These are phyloP conservation scores for Nephrotoma appendiculata DNA, from an alignment of 2,888 invertebrate species.

Conservation along the genomic window DNA sequence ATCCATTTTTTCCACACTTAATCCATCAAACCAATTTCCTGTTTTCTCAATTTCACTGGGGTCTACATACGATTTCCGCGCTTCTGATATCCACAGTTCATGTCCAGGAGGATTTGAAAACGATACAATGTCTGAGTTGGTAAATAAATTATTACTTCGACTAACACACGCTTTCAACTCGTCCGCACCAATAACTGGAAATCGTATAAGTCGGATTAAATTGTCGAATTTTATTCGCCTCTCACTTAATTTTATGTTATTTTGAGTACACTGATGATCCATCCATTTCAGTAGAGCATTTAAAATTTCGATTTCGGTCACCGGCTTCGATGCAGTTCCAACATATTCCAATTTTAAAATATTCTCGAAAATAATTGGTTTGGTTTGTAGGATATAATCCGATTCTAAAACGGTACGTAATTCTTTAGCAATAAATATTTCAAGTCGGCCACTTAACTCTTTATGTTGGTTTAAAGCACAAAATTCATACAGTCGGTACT, in stretches of 20 bases:
- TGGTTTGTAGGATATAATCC: background rate
- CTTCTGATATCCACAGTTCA: too few relatives aligned
- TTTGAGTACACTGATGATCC: background rate
- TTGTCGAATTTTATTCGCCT: background rate
- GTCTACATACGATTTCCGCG: too few relatives aligned
- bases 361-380: background rate
- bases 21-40: too few relatives aligned
- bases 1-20: too few relatives aligned
- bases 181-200: background rate
- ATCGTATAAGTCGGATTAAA: background rate
- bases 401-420: background rate
- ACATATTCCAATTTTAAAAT: background rate
- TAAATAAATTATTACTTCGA: too few relatives aligned
- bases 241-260: background rate
- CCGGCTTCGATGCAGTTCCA: background rate
- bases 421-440: background rate
- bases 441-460: background rate
- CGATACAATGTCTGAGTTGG: too few relatives aligned
- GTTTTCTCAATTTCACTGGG: too few relatives aligned
- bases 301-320: background rate
- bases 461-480: background rate
- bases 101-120: too few relatives aligned
- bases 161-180: too few relatives aligned
- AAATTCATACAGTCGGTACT: background rate
- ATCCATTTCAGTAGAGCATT: background rate